Conservation (phyloP, 2,113 vertebrate genomes). For the Nansenia antarctica region DNA sequence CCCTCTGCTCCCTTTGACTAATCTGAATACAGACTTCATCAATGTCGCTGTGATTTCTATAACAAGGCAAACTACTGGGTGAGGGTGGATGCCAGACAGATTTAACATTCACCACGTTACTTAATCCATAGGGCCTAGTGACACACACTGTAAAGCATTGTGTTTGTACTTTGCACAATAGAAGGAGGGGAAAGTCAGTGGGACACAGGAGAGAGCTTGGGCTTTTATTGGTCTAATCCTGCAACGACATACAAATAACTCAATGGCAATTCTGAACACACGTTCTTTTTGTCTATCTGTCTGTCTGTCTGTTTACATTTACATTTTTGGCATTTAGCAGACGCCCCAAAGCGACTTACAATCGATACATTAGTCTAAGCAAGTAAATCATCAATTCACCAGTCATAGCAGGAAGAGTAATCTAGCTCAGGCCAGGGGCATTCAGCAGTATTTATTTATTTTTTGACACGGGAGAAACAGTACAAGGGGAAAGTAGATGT, state of each 20-base stretch:
- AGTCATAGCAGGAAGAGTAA: no score
- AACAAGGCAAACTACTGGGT: constrained; percentile 28
- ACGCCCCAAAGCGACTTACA: no score
- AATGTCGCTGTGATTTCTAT: constrained; percentile 32
- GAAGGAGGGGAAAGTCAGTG: not conserved
- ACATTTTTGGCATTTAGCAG: no score
- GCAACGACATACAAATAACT: not conserved
- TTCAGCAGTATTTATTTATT: no score
- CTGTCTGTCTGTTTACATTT: no score
- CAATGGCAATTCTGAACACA: no score
- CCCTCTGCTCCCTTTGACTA: constrained; percentile 18
- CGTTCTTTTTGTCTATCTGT: no score
- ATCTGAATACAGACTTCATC: constrained; percentile 41
- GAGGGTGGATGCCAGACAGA: constrained; percentile 28
- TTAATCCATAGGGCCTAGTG: not conserved
- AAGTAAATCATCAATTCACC: no score
- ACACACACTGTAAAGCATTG: not conserved
- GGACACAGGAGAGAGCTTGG: not conserved
- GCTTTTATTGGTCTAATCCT: not conserved
- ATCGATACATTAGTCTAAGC: no score
- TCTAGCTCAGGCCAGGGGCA: no score
- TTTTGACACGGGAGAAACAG: no score
- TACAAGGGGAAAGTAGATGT: no score
- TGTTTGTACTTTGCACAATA: not conserved
- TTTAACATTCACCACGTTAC: constrained; percentile 11